Conservation (phyloP, 2,888 invertebrate species). For the Pharmacophagus antenor region DNA sequence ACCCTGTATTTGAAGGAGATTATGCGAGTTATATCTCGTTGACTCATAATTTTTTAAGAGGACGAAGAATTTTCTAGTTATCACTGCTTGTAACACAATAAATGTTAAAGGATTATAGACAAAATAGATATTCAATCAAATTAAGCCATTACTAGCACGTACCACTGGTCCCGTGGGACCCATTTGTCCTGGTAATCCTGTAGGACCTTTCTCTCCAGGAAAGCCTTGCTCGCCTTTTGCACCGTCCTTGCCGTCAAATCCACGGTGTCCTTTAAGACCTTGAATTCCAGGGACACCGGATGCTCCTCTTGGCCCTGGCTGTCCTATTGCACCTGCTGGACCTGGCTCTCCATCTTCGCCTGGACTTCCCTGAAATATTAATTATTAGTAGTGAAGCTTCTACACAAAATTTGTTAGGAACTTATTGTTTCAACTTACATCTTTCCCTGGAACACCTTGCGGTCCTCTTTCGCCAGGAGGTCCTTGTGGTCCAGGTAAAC, state of each 20-base stretch:
- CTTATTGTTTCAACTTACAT: constrained; percentile 76
- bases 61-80: constrained; percentile 24
- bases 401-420: not conserved
- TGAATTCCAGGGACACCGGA: constrained; percentile 89
- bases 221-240: constrained; percentile 90
- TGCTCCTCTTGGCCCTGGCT: constrained; percentile 87
- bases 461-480: constrained; percentile 85
- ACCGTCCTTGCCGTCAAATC: constrained; percentile 89
- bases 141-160: constrained; percentile 40
- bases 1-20: constrained; percentile 78
- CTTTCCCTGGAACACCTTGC: constrained; percentile 87
- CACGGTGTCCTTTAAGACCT: constrained; percentile 91
- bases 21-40: not conserved
- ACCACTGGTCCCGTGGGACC: constrained; percentile 87
- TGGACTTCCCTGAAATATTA: constrained; percentile 80
- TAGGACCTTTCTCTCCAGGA: constrained; percentile 87
- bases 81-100: constrained; percentile 10
- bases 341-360: constrained; percentile 92
- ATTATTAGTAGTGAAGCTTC: not conserved
- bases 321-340: constrained; percentile 85
- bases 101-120: constrained; percentile 1
- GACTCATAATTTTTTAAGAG: not conserved
- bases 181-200: constrained; percentile 84
- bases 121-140: no score
- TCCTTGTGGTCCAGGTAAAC: constrained; percentile 84